Conservation (phyloP, 2,888 invertebrate species). For the Pyrochroa serraticornis region DNA sequence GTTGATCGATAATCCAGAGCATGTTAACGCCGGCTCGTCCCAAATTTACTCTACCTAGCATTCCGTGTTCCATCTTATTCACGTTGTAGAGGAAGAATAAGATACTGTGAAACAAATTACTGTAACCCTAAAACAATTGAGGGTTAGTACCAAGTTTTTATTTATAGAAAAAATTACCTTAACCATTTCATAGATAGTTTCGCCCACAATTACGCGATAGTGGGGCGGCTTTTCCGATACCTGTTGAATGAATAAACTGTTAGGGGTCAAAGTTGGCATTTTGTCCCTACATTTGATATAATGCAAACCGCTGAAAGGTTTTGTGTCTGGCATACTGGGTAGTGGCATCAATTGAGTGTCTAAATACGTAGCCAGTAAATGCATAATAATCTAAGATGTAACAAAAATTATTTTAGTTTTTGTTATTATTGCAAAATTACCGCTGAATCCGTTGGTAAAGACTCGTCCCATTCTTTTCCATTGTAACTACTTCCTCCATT, state of each 20-base stretch:
- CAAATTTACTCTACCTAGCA: conserved; percentile 78
- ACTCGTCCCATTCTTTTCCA: conserved; percentile 80
- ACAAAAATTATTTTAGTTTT: neutral
- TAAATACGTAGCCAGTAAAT: conserved; percentile 83
- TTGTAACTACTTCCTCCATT: conserved; percentile 77
- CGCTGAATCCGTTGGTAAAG: conserved; percentile 86
- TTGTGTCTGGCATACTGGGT: conserved; percentile 68
- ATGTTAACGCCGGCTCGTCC: conserved; percentile 84
- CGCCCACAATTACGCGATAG: conserved; percentile 71
- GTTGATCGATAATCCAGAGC: conserved; percentile 71
- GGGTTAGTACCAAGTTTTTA: too few relatives aligned
- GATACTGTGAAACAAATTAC: conserved; percentile 87
- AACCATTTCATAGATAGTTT: conserved; percentile 70
- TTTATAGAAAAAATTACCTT: conserved; percentile 59
- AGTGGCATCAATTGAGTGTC: conserved; percentile 78
- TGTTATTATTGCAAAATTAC: conserved; percentile 55
- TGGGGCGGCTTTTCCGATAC: conserved; percentile 71
- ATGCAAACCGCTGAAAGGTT: conserved; percentile 67
- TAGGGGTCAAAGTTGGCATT: conserved; percentile 56
- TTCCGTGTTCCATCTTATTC: conserved; percentile 73
- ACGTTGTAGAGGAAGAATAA: conserved; percentile 81
- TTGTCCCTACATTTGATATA: conserved; percentile 59
- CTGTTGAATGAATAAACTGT: conserved; percentile 68
- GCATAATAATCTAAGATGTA: conserved; percentile 74
- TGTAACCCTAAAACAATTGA: conserved; percentile 70